Conservation (phyloP, 2,797 vertebrate genomes). For the Euphonia xanthogaster region DNA sequence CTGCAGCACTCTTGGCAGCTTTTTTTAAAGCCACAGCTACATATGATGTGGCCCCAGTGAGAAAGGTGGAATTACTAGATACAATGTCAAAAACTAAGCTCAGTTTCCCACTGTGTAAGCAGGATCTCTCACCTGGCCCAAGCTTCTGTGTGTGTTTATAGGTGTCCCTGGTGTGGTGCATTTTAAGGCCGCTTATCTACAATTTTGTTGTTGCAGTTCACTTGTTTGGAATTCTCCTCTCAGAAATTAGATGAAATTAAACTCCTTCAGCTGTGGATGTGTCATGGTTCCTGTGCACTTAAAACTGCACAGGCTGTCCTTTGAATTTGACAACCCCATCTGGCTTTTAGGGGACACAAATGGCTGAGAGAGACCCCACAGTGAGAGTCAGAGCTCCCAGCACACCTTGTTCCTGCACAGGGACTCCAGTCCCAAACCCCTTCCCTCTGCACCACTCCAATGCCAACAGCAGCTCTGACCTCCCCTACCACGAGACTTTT, state of each 20-base stretch:
- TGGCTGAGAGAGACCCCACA: not conserved
- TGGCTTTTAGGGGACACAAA: not conserved
- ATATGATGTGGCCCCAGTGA: accelerated
- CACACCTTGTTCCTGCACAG: not conserved
- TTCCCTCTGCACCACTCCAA: not conserved
- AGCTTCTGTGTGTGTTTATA: not conserved
- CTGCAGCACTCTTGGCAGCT: not conserved
- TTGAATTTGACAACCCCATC: not conserved
- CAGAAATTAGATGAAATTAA: not conserved
- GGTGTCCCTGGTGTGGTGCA: not conserved
- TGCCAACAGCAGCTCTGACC: not conserved
- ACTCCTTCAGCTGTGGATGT: not conserved
- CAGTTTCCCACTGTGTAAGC: not conserved
- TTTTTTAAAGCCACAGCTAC: not conserved
- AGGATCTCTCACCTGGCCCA: not conserved
- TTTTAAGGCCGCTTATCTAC: not conserved
- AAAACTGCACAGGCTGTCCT: not conserved
- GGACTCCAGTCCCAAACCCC: not conserved
- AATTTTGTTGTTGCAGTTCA: not conserved
- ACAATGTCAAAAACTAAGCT: not conserved
- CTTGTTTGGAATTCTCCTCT: not conserved
- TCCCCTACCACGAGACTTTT: not conserved
- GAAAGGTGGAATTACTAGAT: not conserved
- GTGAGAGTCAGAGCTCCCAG: not conserved
- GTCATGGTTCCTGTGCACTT: not conserved